Percentiles rank a stretch among this genome's conserved stretches.
Evolutionary conservation across 2,888 invertebrate species (phyloP).

Genomic region (Aelia acuminata): DNA sequence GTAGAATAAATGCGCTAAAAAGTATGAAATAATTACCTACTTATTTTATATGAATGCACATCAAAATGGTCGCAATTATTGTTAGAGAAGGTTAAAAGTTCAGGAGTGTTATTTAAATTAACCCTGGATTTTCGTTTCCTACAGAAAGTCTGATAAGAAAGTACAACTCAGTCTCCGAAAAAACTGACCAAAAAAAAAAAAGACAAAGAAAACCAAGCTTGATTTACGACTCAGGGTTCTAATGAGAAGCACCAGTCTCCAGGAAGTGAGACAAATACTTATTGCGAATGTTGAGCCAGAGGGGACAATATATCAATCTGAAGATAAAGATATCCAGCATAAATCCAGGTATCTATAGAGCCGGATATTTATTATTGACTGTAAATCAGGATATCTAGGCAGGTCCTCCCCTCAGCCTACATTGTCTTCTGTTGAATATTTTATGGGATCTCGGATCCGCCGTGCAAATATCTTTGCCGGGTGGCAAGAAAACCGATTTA

Average conservation of each 20-base stretch:
- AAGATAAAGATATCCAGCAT: constrained; percentile 28
- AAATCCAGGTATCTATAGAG: constrained; percentile 41
- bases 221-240: background rate
- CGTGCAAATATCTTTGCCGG: background rate
- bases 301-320: background rate
- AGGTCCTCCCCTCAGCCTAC: background rate
- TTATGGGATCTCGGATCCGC: background rate
- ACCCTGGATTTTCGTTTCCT: too few relatives aligned
- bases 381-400: constrained; percentile 22
- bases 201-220: background rate
- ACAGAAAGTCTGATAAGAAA: too few relatives aligned
- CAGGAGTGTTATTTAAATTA: too few relatives aligned
- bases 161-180: too few relatives aligned
- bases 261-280: constrained; percentile 49
- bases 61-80: too few relatives aligned
- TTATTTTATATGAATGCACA: too few relatives aligned
- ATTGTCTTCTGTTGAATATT: background rate
- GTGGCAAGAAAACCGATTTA: background rate
- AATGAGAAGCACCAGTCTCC: constrained; percentile 15
- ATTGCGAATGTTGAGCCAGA: background rate
- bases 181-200: too few relatives aligned
- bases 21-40: too few relatives aligned
- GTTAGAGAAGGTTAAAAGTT: too few relatives aligned
- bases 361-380: constrained; percentile 32
- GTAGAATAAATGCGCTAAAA: too few relatives aligned